Evolutionary conservation across 2,888 invertebrate genomes (phyloP), one percentile per base, ranked within the genome.

Genomic region (Protophormia terraenovae): DNA sequence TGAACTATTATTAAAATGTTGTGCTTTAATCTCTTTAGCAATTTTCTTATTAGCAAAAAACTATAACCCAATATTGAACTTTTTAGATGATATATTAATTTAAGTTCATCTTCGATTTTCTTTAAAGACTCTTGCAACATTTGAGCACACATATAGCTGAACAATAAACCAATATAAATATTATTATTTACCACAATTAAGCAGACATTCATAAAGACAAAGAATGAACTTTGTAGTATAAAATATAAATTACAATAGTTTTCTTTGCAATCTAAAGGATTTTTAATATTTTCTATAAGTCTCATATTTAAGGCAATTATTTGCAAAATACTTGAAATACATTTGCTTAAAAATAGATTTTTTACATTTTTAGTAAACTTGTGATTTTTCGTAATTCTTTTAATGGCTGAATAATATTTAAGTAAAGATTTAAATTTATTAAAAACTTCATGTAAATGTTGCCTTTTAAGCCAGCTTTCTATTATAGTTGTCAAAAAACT

Each of bases 401-500:
- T 2, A 27, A 32, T 24, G 0, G 35, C 29, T 16, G 67, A 41
- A 53, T 60, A 73, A 10, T 58, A 24, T 6, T 50, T 29, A 1
- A 35, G 29, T 4, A 77, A 14, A 2, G n/a, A n/a, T 32, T 66
- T 35, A 60, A 55, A 72, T 45, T 24, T 41, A n/a, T 14, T 27
- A 2, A 12, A 80, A 14, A 69, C 5, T 7, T 32, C n/a, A 19
- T n/a, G 72, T 8, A 78, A 27, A 1, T 35, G 16, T 16, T 53
- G 67, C 5, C 85, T 69, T 3, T 75, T 77, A 1, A 38, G 10
- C 81, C 85, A 85, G 10, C 67, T 19, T 41, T 73, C 67, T 5
- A n/a, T 2, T 0, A 82, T 47, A 10, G 45, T 41, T 47, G 0
- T 4, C 0, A 38, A 35, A 0, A 7, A 16, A 32, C 22, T 32